These are phyloP conservation scores for Hucho hucho DNA, from an alignment of 2,113 vertebrate genomes.

Conservation along the genomic window DNA sequence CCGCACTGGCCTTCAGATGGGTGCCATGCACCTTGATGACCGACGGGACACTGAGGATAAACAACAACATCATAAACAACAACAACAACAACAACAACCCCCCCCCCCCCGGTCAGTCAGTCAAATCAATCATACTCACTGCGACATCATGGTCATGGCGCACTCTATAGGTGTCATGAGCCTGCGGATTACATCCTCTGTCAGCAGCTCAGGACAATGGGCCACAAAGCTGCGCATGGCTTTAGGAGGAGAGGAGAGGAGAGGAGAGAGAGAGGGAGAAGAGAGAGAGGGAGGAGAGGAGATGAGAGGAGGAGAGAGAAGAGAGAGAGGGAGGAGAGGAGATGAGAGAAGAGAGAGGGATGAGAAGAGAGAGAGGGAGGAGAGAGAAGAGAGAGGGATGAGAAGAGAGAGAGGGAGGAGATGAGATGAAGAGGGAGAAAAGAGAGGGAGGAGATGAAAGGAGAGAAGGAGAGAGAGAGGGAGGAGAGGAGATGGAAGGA, in stretches of 20 bases:
- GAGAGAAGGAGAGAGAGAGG: neutral
- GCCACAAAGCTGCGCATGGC: slow-evolving; percentile 99
- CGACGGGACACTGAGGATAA: slow-evolving; percentile 83
- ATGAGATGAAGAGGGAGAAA: too few relatives aligned
- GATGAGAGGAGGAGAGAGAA: slow-evolving; percentile 7
- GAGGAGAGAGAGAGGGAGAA: neutral
- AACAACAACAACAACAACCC: neutral
- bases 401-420: too few relatives aligned
- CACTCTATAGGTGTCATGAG: slow-evolving; percentile 98
- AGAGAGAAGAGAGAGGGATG: neutral
- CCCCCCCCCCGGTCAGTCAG: too few relatives aligned
- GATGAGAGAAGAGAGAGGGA: neutral
- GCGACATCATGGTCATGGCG: slow-evolving; percentile 99
- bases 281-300: neutral
- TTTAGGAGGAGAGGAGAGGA: slow-evolving; percentile 49
- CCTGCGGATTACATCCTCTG: slow-evolving; percentile 95
- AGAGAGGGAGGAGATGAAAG: too few relatives aligned
- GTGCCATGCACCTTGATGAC: slow-evolving; percentile 96
- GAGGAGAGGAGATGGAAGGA: neutral
- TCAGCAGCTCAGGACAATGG: slow-evolving; percentile 95
- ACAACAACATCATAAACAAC: neutral
- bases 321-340: neutral
- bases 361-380: neutral
- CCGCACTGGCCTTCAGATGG: slow-evolving; percentile 97
- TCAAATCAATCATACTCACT: slow-evolving; percentile 80